Conservation (phyloP, 2,113 vertebrate genomes). For the Chloropsis cyanopogon region DNA sequence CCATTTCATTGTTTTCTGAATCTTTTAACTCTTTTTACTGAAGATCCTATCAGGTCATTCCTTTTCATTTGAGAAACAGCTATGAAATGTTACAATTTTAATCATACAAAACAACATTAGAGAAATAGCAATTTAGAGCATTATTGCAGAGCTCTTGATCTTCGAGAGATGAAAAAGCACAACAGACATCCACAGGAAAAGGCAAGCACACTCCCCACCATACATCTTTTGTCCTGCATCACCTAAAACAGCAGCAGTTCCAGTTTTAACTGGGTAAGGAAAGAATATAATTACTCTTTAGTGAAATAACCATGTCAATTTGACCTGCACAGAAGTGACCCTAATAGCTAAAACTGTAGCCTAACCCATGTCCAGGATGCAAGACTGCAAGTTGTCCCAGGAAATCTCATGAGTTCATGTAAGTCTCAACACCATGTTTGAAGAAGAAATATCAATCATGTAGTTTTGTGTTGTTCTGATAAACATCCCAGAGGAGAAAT, state of each 20-base stretch:
- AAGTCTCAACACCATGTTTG: background rate
- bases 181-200: background rate
- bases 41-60: background rate
- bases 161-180: background rate
- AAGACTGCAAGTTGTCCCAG: background rate
- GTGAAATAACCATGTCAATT: background rate
- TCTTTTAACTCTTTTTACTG: constrained; percentile 19
- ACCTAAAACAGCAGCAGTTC: background rate
- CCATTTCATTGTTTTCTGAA: constrained; percentile 5
- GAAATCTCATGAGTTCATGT: background rate
- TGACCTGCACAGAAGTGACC: background rate
- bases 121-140: background rate
- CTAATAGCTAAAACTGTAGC: background rate
- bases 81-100: constrained; percentile 1
- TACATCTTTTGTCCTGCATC: background rate
- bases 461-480: background rate
- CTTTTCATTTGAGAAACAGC: background rate
- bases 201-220: background rate
- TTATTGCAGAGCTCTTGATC: background rate
- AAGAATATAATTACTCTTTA: background rate
- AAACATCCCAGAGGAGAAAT: background rate
- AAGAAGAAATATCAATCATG: background rate
- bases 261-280: background rate
- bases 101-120: background rate
- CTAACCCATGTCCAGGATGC: background rate